Conservation (phyloP, 2,113 vertebrate genomes). For the Haemorhous mexicanus region DNA sequence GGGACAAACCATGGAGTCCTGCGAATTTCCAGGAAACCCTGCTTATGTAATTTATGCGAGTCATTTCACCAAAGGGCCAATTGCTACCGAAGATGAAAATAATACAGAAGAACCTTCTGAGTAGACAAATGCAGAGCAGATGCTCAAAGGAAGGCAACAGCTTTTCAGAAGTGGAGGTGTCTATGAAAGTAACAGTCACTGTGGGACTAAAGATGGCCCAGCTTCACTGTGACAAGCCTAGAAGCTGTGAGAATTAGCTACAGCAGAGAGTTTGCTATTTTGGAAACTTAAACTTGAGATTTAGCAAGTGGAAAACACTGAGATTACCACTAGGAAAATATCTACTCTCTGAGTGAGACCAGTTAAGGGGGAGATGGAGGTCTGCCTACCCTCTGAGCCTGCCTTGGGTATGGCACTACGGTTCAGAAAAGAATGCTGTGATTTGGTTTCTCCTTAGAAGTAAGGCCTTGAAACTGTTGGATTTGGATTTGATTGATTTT, state of each 20-base stretch:
- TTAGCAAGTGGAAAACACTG: not conserved
- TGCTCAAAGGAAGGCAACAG: not conserved
- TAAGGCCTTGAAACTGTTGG: not conserved
- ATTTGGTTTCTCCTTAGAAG: not conserved
- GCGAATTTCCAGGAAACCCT: not conserved
- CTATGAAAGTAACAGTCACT: not conserved
- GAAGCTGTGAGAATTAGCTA: not conserved
- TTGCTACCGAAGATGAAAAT: not conserved
- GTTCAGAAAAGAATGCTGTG: not conserved
- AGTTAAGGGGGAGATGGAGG: not conserved
- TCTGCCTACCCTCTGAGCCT: not conserved
- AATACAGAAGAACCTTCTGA: not conserved
- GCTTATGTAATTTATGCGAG: not conserved
- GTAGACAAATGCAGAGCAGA: not conserved
- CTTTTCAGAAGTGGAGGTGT: not conserved
- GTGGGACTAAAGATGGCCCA: not conserved
- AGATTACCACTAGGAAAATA: not conserved
- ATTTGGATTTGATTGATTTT: not conserved
- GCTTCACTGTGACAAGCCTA: not conserved
- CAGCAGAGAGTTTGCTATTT: not conserved
- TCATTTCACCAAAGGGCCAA: not conserved
- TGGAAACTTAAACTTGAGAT: not conserved
- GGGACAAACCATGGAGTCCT: not conserved
- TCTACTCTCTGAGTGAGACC: not conserved
- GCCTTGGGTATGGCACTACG: rapidly evolving